A percentile compares a stretch with the other conserved stretches of the same genome.
These are phyloP conservation scores for Chiloscyllium plagiosum DNA, from an alignment of 2,113 vertebrate species.

Conservation along the genomic window DNA sequence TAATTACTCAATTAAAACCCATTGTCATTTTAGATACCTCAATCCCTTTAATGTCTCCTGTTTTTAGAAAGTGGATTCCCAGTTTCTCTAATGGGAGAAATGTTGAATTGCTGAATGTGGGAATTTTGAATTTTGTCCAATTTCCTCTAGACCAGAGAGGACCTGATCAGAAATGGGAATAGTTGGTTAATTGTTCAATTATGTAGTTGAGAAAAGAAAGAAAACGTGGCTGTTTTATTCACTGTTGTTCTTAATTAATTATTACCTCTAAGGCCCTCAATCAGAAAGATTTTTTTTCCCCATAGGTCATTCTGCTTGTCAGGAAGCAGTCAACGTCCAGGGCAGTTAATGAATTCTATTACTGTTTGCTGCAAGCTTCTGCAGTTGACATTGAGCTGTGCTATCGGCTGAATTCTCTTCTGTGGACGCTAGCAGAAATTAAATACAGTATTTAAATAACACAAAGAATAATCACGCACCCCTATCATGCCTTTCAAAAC, in stretches of 20 bases:
- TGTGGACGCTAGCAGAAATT: not conserved
- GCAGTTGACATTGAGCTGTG: not conserved
- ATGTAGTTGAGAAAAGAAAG: not conserved
- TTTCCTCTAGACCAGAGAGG: not conserved
- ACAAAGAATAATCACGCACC: not conserved
- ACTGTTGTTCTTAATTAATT: not conserved
- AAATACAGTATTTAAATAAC: not conserved
- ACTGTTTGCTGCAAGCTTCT: not conserved
- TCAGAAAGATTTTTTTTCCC: not conserved
- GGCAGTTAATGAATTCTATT: not conserved
- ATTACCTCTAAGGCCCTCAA: not conserved
- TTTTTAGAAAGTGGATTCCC: too few relatives aligned
- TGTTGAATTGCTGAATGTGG: not conserved
- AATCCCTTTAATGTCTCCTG: too few relatives aligned
- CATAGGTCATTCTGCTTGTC: not conserved
- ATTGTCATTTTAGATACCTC: too few relatives aligned
- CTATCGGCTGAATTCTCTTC: not conserved
- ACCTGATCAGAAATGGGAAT: not conserved
- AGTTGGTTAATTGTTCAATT: not conserved
- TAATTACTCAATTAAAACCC: too few relatives aligned
- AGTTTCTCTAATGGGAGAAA: not conserved
- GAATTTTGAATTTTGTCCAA: not conserved
- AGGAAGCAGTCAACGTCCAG: not conserved
- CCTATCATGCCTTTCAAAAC: not conserved
- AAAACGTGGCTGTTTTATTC: not conserved